phyloP scores from a whole-genome alignment of 2,113 vertebrate genomes.

The Odocoileus virginianus region DNA sequence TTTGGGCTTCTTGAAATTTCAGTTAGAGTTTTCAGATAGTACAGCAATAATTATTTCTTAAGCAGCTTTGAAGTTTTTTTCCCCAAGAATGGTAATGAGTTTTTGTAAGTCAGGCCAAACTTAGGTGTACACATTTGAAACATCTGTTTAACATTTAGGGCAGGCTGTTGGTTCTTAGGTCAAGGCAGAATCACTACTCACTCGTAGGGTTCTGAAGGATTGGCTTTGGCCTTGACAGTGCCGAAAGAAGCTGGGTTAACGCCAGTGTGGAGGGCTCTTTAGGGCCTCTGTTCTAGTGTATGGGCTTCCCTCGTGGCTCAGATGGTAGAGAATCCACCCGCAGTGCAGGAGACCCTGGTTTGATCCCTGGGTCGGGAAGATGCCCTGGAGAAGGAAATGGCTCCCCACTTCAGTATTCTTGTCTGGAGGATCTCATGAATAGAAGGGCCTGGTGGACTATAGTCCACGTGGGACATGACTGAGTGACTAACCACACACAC shows the following conservation, averaged over 20 bases:
- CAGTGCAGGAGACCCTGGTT: background rate
- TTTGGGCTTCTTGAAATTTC: conserved; percentile 12
- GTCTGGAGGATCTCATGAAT: background rate
- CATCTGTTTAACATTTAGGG: background rate
- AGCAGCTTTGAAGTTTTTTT: background rate
- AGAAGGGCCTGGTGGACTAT: background rate
- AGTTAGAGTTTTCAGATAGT: background rate
- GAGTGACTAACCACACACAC: background rate
- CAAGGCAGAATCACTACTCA: background rate
- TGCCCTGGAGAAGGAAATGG: background rate
- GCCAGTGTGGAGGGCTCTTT: background rate
- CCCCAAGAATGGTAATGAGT: background rate
- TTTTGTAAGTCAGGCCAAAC: background rate
- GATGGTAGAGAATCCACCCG: background rate
- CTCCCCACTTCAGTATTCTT: background rate
- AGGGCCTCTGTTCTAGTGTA: background rate
- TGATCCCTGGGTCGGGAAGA: background rate
- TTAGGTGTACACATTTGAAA: conserved; percentile 6
- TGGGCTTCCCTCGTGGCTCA: background rate
- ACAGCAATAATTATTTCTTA: background rate
- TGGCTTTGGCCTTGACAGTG: background rate
- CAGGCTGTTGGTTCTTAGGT: background rate
- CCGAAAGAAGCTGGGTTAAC: background rate
- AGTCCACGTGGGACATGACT: background rate
- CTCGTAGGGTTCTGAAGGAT: background rate